Percentiles rank a stretch among this genome's conserved stretches.
These are phyloP conservation scores for Paratilapia polleni DNA, from an alignment of 2,113 vertebrate genomes.

Conservation along the genomic window DNA sequence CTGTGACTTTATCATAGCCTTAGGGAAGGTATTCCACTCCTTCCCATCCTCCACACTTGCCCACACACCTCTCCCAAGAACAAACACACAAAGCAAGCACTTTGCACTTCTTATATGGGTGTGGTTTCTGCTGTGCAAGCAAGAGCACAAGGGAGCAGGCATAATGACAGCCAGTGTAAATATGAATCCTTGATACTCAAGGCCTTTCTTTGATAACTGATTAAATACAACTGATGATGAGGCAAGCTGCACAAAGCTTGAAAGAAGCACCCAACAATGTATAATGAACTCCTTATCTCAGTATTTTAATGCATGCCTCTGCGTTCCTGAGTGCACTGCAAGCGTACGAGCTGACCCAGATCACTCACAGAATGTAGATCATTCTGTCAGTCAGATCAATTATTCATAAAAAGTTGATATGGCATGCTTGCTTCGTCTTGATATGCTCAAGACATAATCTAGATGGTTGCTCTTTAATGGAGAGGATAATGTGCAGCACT, in stretches of 20 bases:
- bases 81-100: conserved; percentile 42
- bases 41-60: conserved; percentile 23
- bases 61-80: conserved; percentile 30
- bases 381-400: conserved; percentile 67
- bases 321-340: conserved; percentile 21
- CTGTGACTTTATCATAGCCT: conserved; percentile 69
- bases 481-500: conserved; percentile 30
- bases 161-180: conserved; percentile 60
- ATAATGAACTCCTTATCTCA: conserved; percentile 15
- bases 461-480: conserved; percentile 39
- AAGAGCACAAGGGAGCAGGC: conserved; percentile 37
- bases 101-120: conserved; percentile 64
- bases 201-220: conserved; percentile 36
- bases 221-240: conserved; percentile 39
- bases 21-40: conserved; percentile 67
- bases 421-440: conserved; percentile 24
- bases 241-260: not conserved
- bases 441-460: conserved; percentile 41
- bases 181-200: conserved; percentile 48
- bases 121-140: conserved; percentile 69
- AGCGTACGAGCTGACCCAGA: conserved; percentile 54
- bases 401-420: conserved; percentile 66
- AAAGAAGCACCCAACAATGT: conserved; percentile 1
- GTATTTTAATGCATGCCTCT: conserved; percentile 32
- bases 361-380: conserved; percentile 61